Percentiles rank a stretch among this genome's conserved stretches.
Evolutionary conservation across 2,797 vertebrate genomes (phyloP).

Genomic region (Sebastes steindachneri): DNA sequence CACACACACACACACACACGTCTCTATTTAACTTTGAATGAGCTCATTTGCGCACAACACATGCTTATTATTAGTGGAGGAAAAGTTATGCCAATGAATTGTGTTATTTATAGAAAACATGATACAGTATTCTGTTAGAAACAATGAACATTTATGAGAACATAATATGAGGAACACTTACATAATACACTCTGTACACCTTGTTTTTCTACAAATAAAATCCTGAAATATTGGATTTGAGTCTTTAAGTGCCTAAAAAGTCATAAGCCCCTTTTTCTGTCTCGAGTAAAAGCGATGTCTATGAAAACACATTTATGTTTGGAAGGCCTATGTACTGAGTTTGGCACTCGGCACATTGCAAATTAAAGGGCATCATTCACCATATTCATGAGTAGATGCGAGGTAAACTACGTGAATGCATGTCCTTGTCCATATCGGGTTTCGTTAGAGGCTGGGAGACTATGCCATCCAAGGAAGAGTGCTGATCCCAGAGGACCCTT

Average conservation of each 20-base stretch:
- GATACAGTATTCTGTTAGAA: not conserved
- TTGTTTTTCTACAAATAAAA: not conserved
- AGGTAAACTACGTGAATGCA: conserved; percentile 22
- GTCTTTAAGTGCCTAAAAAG: not conserved
- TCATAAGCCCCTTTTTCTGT: not conserved
- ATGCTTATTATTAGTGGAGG: not conserved
- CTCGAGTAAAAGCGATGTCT: not conserved
- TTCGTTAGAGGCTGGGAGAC: conserved; percentile 39
- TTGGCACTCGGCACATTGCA: not conserved
- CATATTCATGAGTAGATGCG: not conserved
- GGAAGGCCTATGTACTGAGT: not conserved
- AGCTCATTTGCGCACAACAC: not conserved
- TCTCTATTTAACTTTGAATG: not conserved
- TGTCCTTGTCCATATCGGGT: conserved; percentile 52
- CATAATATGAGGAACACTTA: not conserved
- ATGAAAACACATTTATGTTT: not conserved
- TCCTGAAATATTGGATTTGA: not conserved
- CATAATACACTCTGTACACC: not conserved
- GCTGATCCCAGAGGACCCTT: conserved; percentile 56
- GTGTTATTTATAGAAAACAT: not conserved
- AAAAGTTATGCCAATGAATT: not conserved
- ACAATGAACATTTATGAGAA: not conserved
- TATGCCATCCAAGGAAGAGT: conserved; percentile 44
- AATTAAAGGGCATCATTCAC: not conserved
- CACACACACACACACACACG: not conserved